These are phyloP conservation scores for Chaitophorus viminalis DNA, from an alignment of 2,888 invertebrate genomes.

Conservation along the genomic window DNA sequence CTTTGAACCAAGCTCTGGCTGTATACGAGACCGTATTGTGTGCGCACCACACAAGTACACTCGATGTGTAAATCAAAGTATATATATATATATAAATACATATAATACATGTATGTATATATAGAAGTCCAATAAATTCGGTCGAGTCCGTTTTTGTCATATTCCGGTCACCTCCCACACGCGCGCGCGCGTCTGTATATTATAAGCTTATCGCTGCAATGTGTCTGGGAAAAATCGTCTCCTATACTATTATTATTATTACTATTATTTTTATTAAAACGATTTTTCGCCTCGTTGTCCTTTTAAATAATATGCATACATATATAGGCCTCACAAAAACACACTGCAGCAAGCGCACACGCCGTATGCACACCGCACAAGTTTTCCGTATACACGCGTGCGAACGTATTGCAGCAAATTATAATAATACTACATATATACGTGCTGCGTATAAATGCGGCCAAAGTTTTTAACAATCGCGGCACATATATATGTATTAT, in stretches of 20 bases:
- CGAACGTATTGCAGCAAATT: background rate
- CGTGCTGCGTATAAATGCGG: background rate
- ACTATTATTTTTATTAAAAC: no score
- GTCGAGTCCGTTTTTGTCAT: conserved; percentile 57
- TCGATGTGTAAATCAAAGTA: background rate
- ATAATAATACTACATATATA: background rate
- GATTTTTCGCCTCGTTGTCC: background rate
- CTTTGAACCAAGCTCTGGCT: background rate
- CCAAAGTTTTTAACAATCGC: conserved; percentile 38
- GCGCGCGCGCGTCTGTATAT: background rate
- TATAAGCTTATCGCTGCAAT: no score
- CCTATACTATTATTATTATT: no score
- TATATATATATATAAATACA: background rate
- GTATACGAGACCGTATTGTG: background rate
- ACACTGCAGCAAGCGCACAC: background rate
- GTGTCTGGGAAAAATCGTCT: background rate
- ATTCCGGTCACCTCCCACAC: conserved; percentile 47
- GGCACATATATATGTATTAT: no score
- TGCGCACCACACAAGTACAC: background rate
- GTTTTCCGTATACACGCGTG: background rate
- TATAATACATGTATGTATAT: background rate
- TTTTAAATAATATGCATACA: no score
- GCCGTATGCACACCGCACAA: background rate
- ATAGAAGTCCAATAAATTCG: conserved; percentile 49
- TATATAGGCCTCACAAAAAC: background rate